These are phyloP conservation scores for Ferdinandea cuprea DNA, from an alignment of 2,888 invertebrate genomes.

Conservation along the genomic window DNA sequence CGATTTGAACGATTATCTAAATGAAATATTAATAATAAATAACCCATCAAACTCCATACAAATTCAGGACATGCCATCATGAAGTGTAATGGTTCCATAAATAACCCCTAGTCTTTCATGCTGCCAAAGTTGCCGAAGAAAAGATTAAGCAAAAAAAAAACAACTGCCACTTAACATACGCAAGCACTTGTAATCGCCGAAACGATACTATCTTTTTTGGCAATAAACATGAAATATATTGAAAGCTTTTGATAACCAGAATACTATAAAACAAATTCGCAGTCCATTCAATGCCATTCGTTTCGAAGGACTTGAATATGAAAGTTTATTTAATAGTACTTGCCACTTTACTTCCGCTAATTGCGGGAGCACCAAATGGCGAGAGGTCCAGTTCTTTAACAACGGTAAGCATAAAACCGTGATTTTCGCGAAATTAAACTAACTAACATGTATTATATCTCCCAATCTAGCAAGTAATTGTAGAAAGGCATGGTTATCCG, in stretches of 20 bases:
- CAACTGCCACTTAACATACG: neutral
- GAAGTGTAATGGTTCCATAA: too few relatives aligned
- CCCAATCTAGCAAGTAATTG: constrained; percentile 52
- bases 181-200: neutral
- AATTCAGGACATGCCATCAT: too few relatives aligned
- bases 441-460: neutral
- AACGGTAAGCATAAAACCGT: constrained; percentile 75
- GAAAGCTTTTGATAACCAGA: neutral
- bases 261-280: constrained; percentile 44
- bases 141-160: too few relatives aligned
- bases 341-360: constrained; percentile 8
- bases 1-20: too few relatives aligned
- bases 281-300: neutral
- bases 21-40: too few relatives aligned
- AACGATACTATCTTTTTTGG: constrained; percentile 11
- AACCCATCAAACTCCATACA: too few relatives aligned
- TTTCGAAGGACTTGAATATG: constrained; percentile 39
- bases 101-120: too few relatives aligned
- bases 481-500: constrained; percentile 75
- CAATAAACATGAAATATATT: neutral
- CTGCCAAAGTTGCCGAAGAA: too few relatives aligned
- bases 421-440: constrained; percentile 33
- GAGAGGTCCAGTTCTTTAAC: constrained; percentile 75
- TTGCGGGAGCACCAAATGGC: constrained; percentile 38
- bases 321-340: constrained; percentile 26